Percentiles rank a stretch among this genome's conserved stretches.
Conservation (phyloP, 2,888 invertebrate species). For the Macrophya alboannulata region DNA sequence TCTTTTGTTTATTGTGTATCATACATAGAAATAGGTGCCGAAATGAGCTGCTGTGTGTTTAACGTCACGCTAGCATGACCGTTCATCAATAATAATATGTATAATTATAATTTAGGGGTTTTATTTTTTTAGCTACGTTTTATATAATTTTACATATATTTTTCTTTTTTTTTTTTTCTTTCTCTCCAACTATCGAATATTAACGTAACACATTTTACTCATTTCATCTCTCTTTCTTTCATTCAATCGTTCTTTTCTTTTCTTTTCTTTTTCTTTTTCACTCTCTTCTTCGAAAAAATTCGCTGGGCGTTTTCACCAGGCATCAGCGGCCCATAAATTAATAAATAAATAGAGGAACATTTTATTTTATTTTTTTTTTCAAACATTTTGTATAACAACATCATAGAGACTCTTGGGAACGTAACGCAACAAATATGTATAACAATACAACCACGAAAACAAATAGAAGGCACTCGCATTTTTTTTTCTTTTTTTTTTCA, state of each 20-base stretch:
- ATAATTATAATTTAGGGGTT: slow-evolving; percentile 21
- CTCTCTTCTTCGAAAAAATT: slow-evolving; percentile 58
- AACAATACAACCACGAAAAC: slow-evolving; percentile 78
- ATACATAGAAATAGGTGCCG: slow-evolving; percentile 77
- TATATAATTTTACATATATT: slow-evolving; percentile 38
- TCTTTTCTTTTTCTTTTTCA: slow-evolving; percentile 49
- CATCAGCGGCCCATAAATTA: slow-evolving; percentile 71
- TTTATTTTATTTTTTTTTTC: slow-evolving; percentile 59
- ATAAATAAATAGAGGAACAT: slow-evolving; percentile 78
- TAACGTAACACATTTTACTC: slow-evolving; percentile 67
- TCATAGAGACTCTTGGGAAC: slow-evolving; percentile 77
- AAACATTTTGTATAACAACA: slow-evolving; percentile 69
- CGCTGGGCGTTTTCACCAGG: slow-evolving; percentile 60
- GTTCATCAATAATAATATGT: slow-evolving; percentile 30
- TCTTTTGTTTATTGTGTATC: slow-evolving; percentile 68
- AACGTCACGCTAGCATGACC: slow-evolving; percentile 33
- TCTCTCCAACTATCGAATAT: slow-evolving; percentile 59
- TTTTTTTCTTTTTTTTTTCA: slow-evolving; percentile 64
- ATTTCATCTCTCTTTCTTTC: slow-evolving; percentile 5
- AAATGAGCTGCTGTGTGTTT: slow-evolving; percentile 72
- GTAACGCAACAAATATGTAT: slow-evolving; percentile 78
- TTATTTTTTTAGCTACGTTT: slow-evolving; percentile 63
- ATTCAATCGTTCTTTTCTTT: neutral
- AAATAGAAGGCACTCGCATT: slow-evolving; percentile 79
- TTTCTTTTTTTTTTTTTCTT: neutral